These are phyloP conservation scores for Drosophila prolongata DNA, from an alignment of 2,888 invertebrate species.

Conservation along the genomic window DNA sequence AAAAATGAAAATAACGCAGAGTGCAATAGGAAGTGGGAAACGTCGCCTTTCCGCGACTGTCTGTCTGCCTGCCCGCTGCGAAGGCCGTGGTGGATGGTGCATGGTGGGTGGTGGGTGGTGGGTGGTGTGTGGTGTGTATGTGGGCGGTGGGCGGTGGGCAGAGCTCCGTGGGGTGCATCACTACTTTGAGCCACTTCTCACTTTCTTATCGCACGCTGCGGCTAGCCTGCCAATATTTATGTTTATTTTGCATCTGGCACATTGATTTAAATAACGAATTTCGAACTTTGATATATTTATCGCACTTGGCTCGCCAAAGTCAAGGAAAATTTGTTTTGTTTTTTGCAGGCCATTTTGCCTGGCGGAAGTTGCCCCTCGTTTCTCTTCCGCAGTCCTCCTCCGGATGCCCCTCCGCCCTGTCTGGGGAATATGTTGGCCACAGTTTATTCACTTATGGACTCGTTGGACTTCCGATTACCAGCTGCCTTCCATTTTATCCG, in stretches of 20 bases:
- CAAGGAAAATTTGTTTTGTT: conserved; percentile 58
- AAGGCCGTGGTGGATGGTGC: neutral
- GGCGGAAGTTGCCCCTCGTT: conserved; percentile 61
- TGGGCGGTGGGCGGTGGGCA: neutral
- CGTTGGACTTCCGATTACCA: conserved; percentile 66
- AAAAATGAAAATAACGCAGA: conserved; percentile 39
- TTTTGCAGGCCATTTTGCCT: conserved; percentile 21
- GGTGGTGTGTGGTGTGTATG: neutral
- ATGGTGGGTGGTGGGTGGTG: neutral
- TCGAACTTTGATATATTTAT: conserved; percentile 63
- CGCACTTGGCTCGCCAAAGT: conserved; percentile 56
- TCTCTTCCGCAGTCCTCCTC: conserved; percentile 24
- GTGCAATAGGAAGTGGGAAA: conserved; percentile 53
- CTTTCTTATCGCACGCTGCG: conserved; percentile 51
- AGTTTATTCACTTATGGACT: conserved; percentile 74
- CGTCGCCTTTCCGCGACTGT: conserved; percentile 57
- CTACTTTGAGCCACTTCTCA: conserved; percentile 16
- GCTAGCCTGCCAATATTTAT: conserved; percentile 68
- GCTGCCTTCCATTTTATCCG: conserved; percentile 30
- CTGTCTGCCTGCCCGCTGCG: conserved; percentile 46
- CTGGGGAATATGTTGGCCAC: conserved; percentile 53
- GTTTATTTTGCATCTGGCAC: conserved; percentile 65
- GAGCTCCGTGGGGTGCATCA: conserved; percentile 14
- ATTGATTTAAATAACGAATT: conserved; percentile 69
- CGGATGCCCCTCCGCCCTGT: conserved; percentile 11